Evolutionary conservation across 1,140 invertebrate genomes (phyloP).

Genomic region (Thrips palmi): DNA sequence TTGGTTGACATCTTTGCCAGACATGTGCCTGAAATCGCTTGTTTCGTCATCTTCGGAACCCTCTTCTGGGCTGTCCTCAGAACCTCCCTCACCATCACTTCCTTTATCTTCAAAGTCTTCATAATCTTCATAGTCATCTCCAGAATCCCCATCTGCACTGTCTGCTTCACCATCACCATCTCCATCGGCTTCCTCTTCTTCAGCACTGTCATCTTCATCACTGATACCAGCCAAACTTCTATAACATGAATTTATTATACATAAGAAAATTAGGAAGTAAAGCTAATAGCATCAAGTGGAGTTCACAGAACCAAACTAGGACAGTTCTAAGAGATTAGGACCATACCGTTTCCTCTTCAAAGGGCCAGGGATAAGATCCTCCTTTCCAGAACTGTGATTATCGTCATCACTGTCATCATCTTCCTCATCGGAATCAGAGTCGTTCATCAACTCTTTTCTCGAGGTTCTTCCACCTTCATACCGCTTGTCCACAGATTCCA

Average conservation of each 20-base stretch:
- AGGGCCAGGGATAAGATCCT: too few relatives aligned
- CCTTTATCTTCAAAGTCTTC: neutral
- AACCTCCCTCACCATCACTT: neutral
- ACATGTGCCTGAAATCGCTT: neutral
- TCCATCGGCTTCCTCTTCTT: neutral
- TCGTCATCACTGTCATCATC: conserved; percentile 1
- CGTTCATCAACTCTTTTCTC: conserved; percentile 5
- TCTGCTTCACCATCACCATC: neutral
- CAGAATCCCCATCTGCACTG: neutral
- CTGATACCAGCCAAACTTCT: neutral
- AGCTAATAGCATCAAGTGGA: too few relatives aligned
- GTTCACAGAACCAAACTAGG: neutral
- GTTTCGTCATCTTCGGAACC: too few relatives aligned
- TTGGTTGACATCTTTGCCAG: conserved; percentile 8
- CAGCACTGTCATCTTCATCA: neutral
- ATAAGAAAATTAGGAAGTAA: too few relatives aligned
- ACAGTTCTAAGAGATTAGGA: neutral
- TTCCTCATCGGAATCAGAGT: neutral
- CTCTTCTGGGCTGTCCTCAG: neutral
- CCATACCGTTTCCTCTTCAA: neutral
- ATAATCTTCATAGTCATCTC: neutral
- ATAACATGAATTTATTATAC: too few relatives aligned
- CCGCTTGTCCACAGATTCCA: too few relatives aligned
- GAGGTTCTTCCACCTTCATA: conserved; percentile 5
- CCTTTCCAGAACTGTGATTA: too few relatives aligned